A percentile compares a stretch with the other conserved stretches of the same genome.
phyloP scores from a whole-genome alignment of 2,113 vertebrate genomes.

The Cochlearius cochlearius region DNA sequence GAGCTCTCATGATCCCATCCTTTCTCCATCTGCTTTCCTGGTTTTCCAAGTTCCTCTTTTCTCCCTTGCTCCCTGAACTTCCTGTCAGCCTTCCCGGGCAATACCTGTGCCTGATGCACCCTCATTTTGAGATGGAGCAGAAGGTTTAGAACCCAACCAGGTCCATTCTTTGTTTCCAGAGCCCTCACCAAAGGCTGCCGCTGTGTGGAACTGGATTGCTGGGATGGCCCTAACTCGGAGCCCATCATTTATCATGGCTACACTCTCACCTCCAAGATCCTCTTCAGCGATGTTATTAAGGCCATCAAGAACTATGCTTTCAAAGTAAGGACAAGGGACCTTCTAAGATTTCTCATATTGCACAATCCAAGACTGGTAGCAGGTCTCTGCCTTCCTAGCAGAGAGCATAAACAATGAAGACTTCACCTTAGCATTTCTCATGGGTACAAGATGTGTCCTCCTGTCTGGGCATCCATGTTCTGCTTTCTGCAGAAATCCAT shows the following conservation, averaged over 20 bases:
- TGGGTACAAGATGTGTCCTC: neutral
- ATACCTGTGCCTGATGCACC: neutral
- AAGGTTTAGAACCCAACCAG: slow-evolving; percentile 9
- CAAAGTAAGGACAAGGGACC: slow-evolving; percentile 76
- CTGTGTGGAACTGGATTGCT: slow-evolving; percentile 95
- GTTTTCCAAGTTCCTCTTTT: neutral
- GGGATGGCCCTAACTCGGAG: slow-evolving; percentile 89
- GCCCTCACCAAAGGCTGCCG: slow-evolving; percentile 93
- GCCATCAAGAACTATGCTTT: slow-evolving; percentile 93
- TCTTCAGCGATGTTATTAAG: slow-evolving; percentile 90
- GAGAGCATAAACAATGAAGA: neutral
- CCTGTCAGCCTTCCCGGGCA: neutral
- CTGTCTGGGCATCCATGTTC: neutral
- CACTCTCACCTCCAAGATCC: slow-evolving; percentile 94
- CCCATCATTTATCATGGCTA: slow-evolving; percentile 94
- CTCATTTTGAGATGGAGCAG: neutral
- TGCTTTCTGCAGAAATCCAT: neutral
- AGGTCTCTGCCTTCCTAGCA: neutral
- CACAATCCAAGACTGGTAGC: neutral
- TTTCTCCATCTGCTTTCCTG: neutral
- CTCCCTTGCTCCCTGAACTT: neutral
- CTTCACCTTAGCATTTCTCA: neutral
- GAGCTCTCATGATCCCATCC: neutral
- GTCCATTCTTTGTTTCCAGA: slow-evolving; percentile 67
- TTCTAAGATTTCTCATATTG: neutral